Base-by-base conservation (phyloP, 1,140 invertebrate species). In the Drosophila pectinifera region DNA sequence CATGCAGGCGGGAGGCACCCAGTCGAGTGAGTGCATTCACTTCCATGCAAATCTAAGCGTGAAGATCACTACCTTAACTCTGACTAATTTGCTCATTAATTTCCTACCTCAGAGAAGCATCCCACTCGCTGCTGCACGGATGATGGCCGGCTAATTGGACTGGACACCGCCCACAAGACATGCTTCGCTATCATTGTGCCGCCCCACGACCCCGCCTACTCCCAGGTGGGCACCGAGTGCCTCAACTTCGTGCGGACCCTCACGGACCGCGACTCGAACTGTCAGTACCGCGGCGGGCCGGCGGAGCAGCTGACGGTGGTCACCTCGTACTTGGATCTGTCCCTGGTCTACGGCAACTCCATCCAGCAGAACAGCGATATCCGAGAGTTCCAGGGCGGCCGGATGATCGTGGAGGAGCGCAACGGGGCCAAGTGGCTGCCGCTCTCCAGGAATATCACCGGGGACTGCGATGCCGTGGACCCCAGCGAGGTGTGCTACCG, bases 131-230 rank as follows among this genome's bases (percentile, higher is more conserved):
- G 96, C 80, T 97, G 96, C 90, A 94, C 95, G 1, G 91, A 93
- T 18, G 94, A 95, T 53, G 96, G 96, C 0, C 94, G 94, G 41
- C 73, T 96, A 0, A 92, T 94, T 3, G 78, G 89, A 5, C 70
- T 86, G 24, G 93, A 93, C 80, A 93, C 80, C 68, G 93, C 75
- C 77, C 91, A 84, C 85, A 88, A 80, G 92, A 94, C 78, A 24
- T 99, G 98, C 92, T 98, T 95, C 75, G 97, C 98, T 0, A 98
- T 99, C 65, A 92, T 96, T 0, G 94, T 99, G 11, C 96, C 97
- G 3, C 90, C 93, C 0, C 94, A 97, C 76, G 98, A 99, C 93
- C 96, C 96, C 0, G 94, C 96, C n/a, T 96, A 96, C 80, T 92
- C 93, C 2, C 93, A 94, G 55, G 94, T 93, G 36, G 94, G 95